These are phyloP conservation scores for Marmota monax DNA, from an alignment of 2,113 vertebrate genomes.

Conservation along the genomic window DNA sequence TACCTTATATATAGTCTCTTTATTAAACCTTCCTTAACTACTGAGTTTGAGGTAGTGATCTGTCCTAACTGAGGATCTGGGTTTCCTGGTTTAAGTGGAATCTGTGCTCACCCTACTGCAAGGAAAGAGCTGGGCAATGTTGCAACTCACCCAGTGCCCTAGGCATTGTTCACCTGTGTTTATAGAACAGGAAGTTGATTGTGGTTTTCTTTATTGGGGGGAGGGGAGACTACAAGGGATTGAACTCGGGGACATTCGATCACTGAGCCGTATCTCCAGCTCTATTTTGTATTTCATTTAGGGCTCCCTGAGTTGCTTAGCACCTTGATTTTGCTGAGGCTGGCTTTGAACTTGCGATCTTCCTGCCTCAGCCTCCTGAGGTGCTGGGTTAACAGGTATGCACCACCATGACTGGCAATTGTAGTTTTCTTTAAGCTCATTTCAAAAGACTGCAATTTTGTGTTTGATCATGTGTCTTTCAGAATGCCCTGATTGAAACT, in stretches of 20 bases:
- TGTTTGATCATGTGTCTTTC: neutral
- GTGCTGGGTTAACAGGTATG: too few relatives aligned
- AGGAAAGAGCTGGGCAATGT: neutral
- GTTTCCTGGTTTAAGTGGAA: neutral
- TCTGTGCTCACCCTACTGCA: neutral
- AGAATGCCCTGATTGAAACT: neutral
- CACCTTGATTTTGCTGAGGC: too few relatives aligned
- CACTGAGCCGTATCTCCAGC: too few relatives aligned
- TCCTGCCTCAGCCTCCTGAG: too few relatives aligned
- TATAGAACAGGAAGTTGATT: neutral
- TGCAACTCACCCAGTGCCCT: fast-evolving
- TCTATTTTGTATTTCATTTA: too few relatives aligned
- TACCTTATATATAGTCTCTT: neutral
- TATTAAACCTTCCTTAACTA: neutral
- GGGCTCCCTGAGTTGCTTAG: too few relatives aligned
- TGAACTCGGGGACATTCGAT: too few relatives aligned
- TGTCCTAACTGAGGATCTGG: neutral
- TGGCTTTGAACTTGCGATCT: too few relatives aligned
- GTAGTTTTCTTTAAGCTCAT: neutral
- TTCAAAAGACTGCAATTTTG: constrained; percentile 4
- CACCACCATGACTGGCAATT: too few relatives aligned
- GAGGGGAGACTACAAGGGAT: too few relatives aligned
- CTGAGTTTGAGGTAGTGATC: neutral
- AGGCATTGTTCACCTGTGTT: neutral
- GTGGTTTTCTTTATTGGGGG: too few relatives aligned